Evolutionary conservation across 2,888 invertebrate genomes (phyloP).

Genomic region (Acrobasis suavella): DNA sequence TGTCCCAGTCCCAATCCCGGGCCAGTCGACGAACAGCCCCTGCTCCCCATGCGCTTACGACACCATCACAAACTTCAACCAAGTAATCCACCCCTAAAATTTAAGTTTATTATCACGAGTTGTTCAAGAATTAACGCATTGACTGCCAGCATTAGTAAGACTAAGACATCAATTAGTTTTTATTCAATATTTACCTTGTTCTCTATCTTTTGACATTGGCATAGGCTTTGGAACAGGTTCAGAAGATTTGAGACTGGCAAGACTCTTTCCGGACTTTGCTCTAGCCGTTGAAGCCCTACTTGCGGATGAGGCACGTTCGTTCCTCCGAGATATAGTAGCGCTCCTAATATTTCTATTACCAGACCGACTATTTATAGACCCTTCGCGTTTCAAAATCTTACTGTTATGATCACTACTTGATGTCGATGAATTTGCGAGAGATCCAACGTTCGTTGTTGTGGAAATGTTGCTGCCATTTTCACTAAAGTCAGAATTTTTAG

Average conservation of each 20-base stretch:
- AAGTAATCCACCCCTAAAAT: slow-evolving; percentile 91
- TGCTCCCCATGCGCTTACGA: slow-evolving; percentile 92
- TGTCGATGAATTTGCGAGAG: slow-evolving; percentile 71
- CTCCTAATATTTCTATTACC: slow-evolving; percentile 75
- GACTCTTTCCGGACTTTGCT: slow-evolving; percentile 79
- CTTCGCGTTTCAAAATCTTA: slow-evolving; percentile 65
- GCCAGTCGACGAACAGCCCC: slow-evolving; percentile 93
- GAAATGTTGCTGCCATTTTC: slow-evolving; percentile 75
- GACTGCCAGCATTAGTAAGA: too few relatives aligned
- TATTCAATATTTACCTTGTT: slow-evolving; percentile 80
- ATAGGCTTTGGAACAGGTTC: slow-evolving; percentile 78
- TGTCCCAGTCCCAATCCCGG: slow-evolving; percentile 89
- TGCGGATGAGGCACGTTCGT: slow-evolving; percentile 73
- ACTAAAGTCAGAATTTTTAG: slow-evolving; percentile 65
- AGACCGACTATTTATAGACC: slow-evolving; percentile 62
- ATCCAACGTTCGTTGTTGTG: slow-evolving; percentile 67
- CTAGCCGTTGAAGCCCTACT: slow-evolving; percentile 85
- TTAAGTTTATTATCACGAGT: slow-evolving; percentile 3
- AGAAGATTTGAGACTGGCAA: slow-evolving; percentile 70
- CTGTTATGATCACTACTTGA: slow-evolving; percentile 74
- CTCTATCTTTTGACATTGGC: slow-evolving; percentile 84
- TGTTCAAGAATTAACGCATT: neutral
- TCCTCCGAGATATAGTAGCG: slow-evolving; percentile 71
- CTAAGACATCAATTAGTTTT: neutral
- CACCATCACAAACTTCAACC: slow-evolving; percentile 92